Conservation (phyloP, 2,113 vertebrate genomes). For the Alouatta palliata region DNA sequence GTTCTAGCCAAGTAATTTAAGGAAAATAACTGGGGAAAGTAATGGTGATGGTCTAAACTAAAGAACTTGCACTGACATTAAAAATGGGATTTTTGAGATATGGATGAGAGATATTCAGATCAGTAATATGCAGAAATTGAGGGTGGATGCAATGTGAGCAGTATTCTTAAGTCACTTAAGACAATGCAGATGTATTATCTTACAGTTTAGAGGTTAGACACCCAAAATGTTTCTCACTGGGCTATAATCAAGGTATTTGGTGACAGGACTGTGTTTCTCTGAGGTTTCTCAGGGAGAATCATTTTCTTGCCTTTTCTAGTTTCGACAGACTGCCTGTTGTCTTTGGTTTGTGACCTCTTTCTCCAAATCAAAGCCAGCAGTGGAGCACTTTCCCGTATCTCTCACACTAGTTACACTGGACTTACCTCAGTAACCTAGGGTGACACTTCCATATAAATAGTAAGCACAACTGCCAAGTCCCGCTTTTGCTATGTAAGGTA, state of each 20-base stretch:
- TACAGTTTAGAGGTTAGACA: too few relatives aligned
- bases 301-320: neutral
- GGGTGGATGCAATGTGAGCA: fast-evolving
- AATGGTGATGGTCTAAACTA: neutral
- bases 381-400: neutral
- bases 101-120: neutral
- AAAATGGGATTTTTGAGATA: neutral
- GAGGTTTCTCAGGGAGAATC: fast-evolving
- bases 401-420: neutral
- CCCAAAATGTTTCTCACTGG: neutral
- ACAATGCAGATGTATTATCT: neutral
- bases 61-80: too few relatives aligned
- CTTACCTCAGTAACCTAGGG: neutral
- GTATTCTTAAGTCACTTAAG: neutral
- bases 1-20: neutral
- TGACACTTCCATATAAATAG: neutral
- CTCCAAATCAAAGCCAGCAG: too few relatives aligned
- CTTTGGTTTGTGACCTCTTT: too few relatives aligned
- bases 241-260: neutral
- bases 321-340: too few relatives aligned
- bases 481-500: neutral
- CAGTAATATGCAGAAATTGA: neutral
- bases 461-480: neutral
- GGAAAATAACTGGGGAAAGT: neutral
- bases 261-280: neutral